These are phyloP conservation scores for Xylocopa sonorina DNA, from an alignment of 1,140 invertebrate species.

Conservation along the genomic window DNA sequence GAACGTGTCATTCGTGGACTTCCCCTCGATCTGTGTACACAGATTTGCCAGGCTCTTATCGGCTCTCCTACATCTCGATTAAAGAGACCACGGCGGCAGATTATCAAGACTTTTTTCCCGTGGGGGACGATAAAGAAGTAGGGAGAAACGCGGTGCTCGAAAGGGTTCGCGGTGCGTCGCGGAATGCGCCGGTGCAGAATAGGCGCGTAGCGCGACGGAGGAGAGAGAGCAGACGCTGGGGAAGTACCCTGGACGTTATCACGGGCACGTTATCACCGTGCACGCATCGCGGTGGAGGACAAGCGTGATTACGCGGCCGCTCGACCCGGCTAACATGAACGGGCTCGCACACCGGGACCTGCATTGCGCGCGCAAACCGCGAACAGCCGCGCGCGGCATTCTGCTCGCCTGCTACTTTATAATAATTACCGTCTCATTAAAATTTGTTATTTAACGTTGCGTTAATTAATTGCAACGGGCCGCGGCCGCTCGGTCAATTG, in stretches of 20 bases:
- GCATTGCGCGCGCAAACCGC: slow-evolving; percentile 54
- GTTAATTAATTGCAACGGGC: slow-evolving; percentile 77
- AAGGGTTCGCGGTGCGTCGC: background rate
- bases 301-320: slow-evolving; percentile 75
- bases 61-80: background rate
- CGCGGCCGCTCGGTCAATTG: slow-evolving; percentile 45
- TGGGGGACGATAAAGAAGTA: background rate
- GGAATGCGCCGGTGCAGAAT: slow-evolving; percentile 27
- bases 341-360: slow-evolving; percentile 37
- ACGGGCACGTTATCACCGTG: slow-evolving; percentile 64
- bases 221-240: background rate
- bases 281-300: slow-evolving; percentile 61
- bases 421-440: slow-evolving; percentile 81
- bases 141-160: background rate
- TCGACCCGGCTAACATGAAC: slow-evolving; percentile 77
- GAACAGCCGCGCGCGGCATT: slow-evolving; percentile 66
- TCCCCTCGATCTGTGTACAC: background rate
- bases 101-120: background rate
- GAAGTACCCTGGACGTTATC: slow-evolving; percentile 52
- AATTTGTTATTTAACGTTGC: slow-evolving; percentile 81
- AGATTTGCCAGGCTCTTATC: background rate
- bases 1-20: background rate
- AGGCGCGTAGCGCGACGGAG: background rate
- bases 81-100: too few relatives aligned
- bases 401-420: slow-evolving; percentile 80